Conservation (phyloP, 2,888 invertebrate genomes). For the Silvanus unidentatus region DNA sequence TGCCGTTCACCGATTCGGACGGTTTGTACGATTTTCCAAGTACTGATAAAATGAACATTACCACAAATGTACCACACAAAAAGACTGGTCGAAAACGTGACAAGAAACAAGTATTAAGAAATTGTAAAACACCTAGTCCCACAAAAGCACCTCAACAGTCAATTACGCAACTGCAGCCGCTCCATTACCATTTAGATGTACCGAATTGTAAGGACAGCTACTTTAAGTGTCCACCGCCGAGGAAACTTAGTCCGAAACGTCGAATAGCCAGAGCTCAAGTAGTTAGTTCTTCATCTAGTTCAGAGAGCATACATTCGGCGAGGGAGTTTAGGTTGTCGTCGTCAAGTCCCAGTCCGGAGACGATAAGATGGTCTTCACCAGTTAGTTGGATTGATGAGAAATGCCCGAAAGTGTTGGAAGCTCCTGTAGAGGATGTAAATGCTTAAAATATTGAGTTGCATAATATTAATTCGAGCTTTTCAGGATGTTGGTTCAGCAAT, state of each 20-base stretch:
- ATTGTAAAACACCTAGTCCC: constrained; percentile 50
- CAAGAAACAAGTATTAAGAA: constrained; percentile 48
- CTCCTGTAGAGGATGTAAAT: constrained; percentile 32
- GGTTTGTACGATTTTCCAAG: constrained; percentile 75
- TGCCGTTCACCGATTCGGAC: constrained; percentile 74
- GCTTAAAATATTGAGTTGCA: too few relatives aligned
- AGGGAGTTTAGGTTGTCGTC: constrained; percentile 45
- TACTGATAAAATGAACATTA: constrained; percentile 56
- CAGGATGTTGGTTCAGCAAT: constrained; percentile 48
- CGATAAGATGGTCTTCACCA: constrained; percentile 42
- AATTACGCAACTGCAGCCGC: constrained; percentile 13
- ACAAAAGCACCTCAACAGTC: constrained; percentile 43
- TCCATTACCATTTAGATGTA: constrained; percentile 57
- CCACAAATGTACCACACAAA: constrained; percentile 48
- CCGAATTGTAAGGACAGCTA: constrained; percentile 44
- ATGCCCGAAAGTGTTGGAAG: constrained; percentile 41
- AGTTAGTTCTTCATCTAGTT: constrained; percentile 55
- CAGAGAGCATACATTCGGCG: constrained; percentile 54
- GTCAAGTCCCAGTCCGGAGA: constrained; percentile 46
- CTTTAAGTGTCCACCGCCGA: constrained; percentile 42
- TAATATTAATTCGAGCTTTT: constrained; percentile 18
- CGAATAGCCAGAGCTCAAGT: constrained; percentile 51
- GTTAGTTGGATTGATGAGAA: constrained; percentile 43
- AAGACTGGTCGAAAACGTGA: constrained; percentile 60
- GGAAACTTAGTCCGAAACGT: constrained; percentile 56